Percentiles rank a stretch among this genome's conserved stretches.
Evolutionary conservation across 2,797 vertebrate species (phyloP).

Genomic region (Euthynnus affinis): DNA sequence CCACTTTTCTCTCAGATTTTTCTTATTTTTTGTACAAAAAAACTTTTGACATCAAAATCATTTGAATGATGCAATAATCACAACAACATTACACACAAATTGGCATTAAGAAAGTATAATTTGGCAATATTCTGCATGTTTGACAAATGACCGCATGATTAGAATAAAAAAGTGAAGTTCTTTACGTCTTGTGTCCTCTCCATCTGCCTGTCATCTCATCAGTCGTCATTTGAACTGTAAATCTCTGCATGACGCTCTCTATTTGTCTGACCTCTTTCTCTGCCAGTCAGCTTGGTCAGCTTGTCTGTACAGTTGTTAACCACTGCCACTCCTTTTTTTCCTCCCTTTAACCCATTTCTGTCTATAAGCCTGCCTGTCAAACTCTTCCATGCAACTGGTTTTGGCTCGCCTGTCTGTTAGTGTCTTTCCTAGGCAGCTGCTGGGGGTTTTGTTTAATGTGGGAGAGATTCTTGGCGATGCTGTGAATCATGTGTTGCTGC

Average conservation of each 20-base stretch:
- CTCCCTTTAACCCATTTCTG: conserved; percentile 17
- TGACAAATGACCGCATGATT: neutral
- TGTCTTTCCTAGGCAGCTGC: conserved; percentile 58
- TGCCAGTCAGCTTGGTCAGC: conserved; percentile 26
- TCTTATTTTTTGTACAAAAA: neutral
- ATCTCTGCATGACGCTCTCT: conserved; percentile 13
- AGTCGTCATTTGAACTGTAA: conserved; percentile 15
- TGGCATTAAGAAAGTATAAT: neutral
- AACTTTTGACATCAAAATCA: neutral
- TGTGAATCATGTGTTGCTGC: conserved; percentile 66
- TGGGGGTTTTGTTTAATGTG: conserved; percentile 58
- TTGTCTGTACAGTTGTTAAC: conserved; percentile 54
- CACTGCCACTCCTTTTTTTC: conserved; percentile 37
- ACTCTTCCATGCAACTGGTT: conserved; percentile 30
- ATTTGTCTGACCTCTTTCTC: conserved; percentile 48
- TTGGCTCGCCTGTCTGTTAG: conserved; percentile 56
- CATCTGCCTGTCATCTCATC: conserved; percentile 24
- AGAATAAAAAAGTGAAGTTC: neutral
- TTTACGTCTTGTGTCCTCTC: conserved; percentile 13
- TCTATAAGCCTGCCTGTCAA: conserved; percentile 12
- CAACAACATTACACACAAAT: neutral
- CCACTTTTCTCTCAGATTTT: neutral
- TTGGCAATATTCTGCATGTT: neutral
- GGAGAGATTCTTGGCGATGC: conserved; percentile 54
- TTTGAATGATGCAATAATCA: neutral